Evolutionary conservation across 2,888 invertebrate species (phyloP), one percentile per base, ranked within the genome.

Genomic region (Drosophila acutilabella): DNA sequence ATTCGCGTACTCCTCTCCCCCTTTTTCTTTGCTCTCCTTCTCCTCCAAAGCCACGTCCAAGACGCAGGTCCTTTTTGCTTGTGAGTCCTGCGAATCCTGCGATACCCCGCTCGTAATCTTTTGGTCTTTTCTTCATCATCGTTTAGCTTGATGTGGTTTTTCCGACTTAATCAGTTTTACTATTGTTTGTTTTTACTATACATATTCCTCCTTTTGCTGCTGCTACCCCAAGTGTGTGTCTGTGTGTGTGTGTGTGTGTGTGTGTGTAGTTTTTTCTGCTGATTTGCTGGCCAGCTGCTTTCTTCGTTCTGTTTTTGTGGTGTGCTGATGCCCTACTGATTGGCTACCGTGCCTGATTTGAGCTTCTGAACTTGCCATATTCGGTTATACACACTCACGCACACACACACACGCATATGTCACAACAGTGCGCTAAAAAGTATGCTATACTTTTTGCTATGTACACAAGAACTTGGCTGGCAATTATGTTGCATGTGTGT

Each of bases 141-240:
- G 80, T 88, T 89, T 89, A 85, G 84, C 81, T 83, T 86, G 81
- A 84, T 86, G 84, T 89, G 88, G 89, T 86, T 83, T 82, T 89
- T 77, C 79, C 80, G 77, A 87, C 89, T 81, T 83, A 90, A 90
- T 89, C 90, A 88, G 84, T 88, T 80, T 81, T 80, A 84, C 85
- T 89, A 84, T 90, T 89, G 88, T 90, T 88, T 90, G 81, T 89
- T 84, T 88, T 76, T 80, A 79, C 88, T 65, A 74, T 76, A 78
- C 66, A 73, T 64, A 58, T 62, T 48, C 30, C 56, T 20, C 48
- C 48, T 38, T 51, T 59, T 36, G 47, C 60, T 42, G 30, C 30
- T 7, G 5, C 26, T 50, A 18, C 42, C 20, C 53, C 33, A 14
- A 44, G 13, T 40, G 20, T 41, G 18, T 42, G 36, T 42, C 8